phyloP scores from a whole-genome alignment of 1,140 invertebrate genomes.

The Rhopalosiphum maidis region DNA sequence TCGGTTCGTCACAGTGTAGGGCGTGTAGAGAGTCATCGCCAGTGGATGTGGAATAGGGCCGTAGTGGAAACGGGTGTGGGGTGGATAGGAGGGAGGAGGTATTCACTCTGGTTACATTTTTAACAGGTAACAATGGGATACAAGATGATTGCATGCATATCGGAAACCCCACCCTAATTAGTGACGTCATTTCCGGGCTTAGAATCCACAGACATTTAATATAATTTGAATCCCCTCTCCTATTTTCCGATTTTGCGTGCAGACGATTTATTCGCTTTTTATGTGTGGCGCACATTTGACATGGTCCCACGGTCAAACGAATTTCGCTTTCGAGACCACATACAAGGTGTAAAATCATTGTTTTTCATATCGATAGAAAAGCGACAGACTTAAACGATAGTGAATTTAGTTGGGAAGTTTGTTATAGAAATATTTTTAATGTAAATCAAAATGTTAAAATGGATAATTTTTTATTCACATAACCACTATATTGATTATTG shows the following conservation, averaged over 20 bases:
- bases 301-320: constrained; percentile 47
- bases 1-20: constrained; percentile 55
- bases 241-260: constrained; percentile 34
- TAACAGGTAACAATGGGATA: constrained; percentile 55
- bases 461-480: neutral
- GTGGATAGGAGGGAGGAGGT: neutral
- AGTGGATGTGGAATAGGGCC: constrained; percentile 11
- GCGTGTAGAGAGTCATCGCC: constrained; percentile 46
- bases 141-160: constrained; percentile 52
- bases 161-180: constrained; percentile 56
- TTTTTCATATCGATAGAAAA: neutral
- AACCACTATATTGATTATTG: neutral
- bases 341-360: constrained; percentile 38
- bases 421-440: neutral
- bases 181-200: constrained; percentile 56
- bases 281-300: neutral
- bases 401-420: neutral
- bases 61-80: neutral
- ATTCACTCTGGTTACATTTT: constrained; percentile 53
- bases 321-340: constrained; percentile 55
- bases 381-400: constrained; percentile 10
- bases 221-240: constrained; percentile 32
- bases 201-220: constrained; percentile 50
- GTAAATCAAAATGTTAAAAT: neutral
- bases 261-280: constrained; percentile 51